Evolutionary conservation across 2,888 invertebrate genomes (phyloP).

Genomic region (Bombylius major): DNA sequence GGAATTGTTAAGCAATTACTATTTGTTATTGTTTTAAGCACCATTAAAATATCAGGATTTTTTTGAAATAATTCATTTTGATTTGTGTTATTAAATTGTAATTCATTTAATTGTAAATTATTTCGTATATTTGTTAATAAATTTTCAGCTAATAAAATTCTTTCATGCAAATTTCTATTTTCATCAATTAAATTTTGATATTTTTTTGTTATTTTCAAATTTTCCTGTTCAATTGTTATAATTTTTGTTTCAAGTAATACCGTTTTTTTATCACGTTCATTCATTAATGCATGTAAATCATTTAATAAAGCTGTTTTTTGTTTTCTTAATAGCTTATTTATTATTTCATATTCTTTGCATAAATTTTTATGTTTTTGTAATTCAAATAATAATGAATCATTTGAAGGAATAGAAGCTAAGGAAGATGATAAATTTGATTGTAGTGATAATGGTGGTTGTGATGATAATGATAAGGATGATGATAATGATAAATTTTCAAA

Average conservation of each 20-base stretch:
- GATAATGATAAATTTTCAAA: background rate
- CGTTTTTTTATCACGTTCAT: conserved; percentile 25
- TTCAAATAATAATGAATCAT: conserved; percentile 19
- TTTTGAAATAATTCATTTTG: too few relatives aligned
- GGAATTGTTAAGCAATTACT: too few relatives aligned
- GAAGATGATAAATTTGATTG: too few relatives aligned
- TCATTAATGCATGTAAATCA: conserved; percentile 23
- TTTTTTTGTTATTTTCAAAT: conserved; percentile 26
- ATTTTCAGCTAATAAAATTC: conserved; percentile 14
- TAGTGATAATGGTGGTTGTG: too few relatives aligned
- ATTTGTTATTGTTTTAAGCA: too few relatives aligned
- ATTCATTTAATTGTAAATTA: background rate
- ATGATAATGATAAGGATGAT: too few relatives aligned
- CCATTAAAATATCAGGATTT: too few relatives aligned
- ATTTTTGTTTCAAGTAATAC: conserved; percentile 23
- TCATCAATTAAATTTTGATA: conserved; percentile 24
- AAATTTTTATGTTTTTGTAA: conserved; percentile 23
- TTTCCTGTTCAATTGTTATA: conserved; percentile 27
- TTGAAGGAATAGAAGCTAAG: background rate
- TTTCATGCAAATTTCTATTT: conserved; percentile 20
- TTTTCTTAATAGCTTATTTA: conserved; percentile 28
- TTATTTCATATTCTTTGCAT: conserved; percentile 25
- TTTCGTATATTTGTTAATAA: background rate
- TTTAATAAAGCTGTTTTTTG: conserved; percentile 27
- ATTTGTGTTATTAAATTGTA: too few relatives aligned